These are phyloP conservation scores for Drosophila ogumai DNA, from an alignment of 1,140 invertebrate genomes.

Conservation along the genomic window DNA sequence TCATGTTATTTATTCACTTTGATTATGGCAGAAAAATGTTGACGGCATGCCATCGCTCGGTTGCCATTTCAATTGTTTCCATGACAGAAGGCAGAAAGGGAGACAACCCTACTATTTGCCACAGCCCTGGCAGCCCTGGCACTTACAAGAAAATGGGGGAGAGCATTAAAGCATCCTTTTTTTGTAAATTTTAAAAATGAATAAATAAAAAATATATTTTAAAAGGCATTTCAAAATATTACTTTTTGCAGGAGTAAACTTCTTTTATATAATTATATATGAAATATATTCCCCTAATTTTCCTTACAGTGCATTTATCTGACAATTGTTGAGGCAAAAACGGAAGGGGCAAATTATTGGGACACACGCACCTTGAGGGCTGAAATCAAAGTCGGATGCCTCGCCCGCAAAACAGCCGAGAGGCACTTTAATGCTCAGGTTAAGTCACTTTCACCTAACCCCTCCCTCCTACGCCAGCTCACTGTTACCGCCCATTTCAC, in stretches of 20 bases:
- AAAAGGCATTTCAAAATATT: neutral
- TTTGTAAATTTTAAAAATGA: too few relatives aligned
- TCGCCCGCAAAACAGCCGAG: conserved; percentile 46
- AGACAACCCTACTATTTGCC: conserved; percentile 25
- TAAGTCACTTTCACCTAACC: conserved; percentile 31
- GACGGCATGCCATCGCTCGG: conserved; percentile 29
- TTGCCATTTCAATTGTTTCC: conserved; percentile 66
- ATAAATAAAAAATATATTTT: too few relatives aligned
- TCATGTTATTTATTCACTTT: conserved; percentile 79
- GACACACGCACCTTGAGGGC: conserved; percentile 50
- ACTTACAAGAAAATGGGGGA: neutral
- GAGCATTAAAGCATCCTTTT: neutral
- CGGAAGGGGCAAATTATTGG: conserved; percentile 42
- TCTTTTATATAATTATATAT: neutral
- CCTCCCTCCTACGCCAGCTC: neutral
- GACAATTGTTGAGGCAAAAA: conserved; percentile 9
- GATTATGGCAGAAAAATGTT: conserved; percentile 69
- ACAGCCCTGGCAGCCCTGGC: neutral
- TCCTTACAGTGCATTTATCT: conserved; percentile 12
- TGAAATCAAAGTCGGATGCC: conserved; percentile 67
- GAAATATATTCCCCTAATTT: neutral
- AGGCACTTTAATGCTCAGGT: conserved; percentile 70
- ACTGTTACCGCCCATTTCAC: conserved; percentile 2
- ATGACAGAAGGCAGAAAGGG: conserved; percentile 30
- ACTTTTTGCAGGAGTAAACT: neutral